phyloP scores from a whole-genome alignment of 2,797 vertebrate species.

The Siniperca scherzeri region DNA sequence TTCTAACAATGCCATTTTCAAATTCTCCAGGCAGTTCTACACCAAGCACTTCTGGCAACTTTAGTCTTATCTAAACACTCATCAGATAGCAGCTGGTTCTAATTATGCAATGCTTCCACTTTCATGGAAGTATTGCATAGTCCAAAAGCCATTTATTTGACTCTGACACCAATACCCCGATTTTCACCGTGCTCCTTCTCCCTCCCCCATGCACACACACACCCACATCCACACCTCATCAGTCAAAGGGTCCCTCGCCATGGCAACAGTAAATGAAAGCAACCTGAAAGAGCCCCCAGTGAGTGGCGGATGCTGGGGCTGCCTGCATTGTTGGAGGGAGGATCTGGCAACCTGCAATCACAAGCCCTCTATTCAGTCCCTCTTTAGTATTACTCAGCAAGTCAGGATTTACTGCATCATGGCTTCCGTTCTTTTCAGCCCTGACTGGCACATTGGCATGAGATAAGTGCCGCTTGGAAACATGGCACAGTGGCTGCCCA shows the following conservation, averaged over 20 bases:
- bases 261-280: conserved; percentile 88
- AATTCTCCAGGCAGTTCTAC: conserved; percentile 38
- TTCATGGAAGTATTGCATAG: conserved; percentile 23
- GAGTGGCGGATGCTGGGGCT: conserved; percentile 84
- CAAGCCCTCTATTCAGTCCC: conserved; percentile 85
- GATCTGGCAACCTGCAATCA: conserved; percentile 88
- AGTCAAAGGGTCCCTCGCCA: conserved; percentile 85
- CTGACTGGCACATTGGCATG: conserved; percentile 87
- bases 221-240: conserved; percentile 80
- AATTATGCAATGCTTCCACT: conserved; percentile 79
- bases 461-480: conserved; percentile 87
- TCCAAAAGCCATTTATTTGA: conserved; percentile 78
- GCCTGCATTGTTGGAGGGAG: conserved; percentile 84
- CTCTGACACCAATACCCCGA: conserved; percentile 75
- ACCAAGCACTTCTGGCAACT: conserved; percentile 59
- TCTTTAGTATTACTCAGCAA: conserved; percentile 89
- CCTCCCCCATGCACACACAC: conserved; percentile 26
- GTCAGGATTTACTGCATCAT: conserved; percentile 87
- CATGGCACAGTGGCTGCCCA: conserved; percentile 81
- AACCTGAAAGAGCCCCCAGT: conserved; percentile 85
- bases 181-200: conserved; percentile 50
- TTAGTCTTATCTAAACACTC: conserved; percentile 74
- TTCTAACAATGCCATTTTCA: conserved; percentile 31
- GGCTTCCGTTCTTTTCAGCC: conserved; percentile 87
- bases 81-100: conserved; percentile 78